Percentiles rank a stretch among this genome's conserved stretches.
Conservation (phyloP, 2,888 invertebrate genomes). For the Calliopum simillimum region DNA sequence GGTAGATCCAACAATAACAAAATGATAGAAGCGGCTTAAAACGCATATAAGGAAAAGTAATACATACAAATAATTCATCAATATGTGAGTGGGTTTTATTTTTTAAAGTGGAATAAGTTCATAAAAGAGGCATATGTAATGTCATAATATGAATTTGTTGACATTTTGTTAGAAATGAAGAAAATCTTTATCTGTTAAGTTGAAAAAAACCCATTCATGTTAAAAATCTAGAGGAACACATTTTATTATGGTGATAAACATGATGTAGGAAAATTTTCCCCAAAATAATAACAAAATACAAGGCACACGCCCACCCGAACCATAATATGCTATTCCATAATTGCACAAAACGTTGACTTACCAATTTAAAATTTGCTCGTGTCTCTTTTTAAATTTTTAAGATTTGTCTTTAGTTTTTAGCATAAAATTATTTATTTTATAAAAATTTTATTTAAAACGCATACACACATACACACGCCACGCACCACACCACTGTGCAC, state of each 20-base stretch:
- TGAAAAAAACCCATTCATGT: no score
- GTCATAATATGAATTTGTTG: no score
- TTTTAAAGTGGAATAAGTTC: no score
- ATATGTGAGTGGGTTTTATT: no score
- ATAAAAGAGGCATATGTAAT: no score
- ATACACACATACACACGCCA: slow-evolving; percentile 2
- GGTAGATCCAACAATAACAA: neutral
- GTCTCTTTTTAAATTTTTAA: neutral
- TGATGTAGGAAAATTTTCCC: slow-evolving; percentile 26
- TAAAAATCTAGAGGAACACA: no score
- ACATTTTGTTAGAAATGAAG: no score
- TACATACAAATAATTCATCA: no score
- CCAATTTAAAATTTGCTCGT: neutral
- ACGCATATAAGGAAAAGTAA: no score
- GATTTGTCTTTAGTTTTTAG: no score
- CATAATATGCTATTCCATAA: neutral
- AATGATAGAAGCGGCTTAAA: neutral
- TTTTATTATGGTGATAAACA: no score
- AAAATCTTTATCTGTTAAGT: no score
- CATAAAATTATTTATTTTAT: neutral
- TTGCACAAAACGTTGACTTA: neutral
- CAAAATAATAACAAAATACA: slow-evolving; percentile 31
- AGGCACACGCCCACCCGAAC: slow-evolving; percentile 8
- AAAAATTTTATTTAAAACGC: neutral
- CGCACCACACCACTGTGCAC: neutral